phyloP scores from a whole-genome alignment of 2,888 invertebrate species.

The Podotricha telesiphe region DNA sequence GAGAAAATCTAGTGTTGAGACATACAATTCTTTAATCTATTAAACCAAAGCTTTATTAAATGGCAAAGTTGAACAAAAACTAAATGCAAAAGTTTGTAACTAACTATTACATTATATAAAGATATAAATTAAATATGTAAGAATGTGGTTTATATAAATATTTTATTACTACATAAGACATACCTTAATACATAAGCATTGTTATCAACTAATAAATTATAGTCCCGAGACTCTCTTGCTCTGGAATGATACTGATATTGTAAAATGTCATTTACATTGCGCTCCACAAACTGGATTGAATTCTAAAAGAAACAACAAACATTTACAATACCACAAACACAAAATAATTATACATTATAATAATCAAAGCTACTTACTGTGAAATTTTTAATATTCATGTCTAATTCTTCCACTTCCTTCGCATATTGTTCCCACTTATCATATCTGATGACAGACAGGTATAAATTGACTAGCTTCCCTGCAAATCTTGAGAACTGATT shows the following conservation, averaged over 20 bases:
- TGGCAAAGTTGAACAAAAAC: not conserved
- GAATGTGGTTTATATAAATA: conserved; percentile 1
- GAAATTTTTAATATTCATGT: conserved; percentile 95
- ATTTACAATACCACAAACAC: not conserved
- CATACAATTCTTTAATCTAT: no score
- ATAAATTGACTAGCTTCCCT: conserved; percentile 93
- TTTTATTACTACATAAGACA: not conserved
- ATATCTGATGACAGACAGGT: conserved; percentile 95
- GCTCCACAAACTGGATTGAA: conserved; percentile 90
- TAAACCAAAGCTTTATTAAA: no score
- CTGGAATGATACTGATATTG: conserved; percentile 92
- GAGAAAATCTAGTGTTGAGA: no score
- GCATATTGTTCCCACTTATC: conserved; percentile 97
- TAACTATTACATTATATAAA: not conserved
- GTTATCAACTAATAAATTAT: conserved; percentile 91
- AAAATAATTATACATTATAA: conserved; percentile 9
- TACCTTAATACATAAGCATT: conserved; percentile 91
- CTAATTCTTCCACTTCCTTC: conserved; percentile 93
- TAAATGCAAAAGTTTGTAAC: conserved; percentile 20
- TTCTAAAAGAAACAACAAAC: conserved; percentile 76
- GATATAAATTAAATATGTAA: not conserved
- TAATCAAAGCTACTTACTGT: conserved; percentile 85
- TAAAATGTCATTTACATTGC: conserved; percentile 92
- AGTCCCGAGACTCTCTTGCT: conserved; percentile 92
- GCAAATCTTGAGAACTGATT: conserved; percentile 97